Evolutionary conservation across 2,113 vertebrate genomes (phyloP).

Genomic region (Nibea coibor): DNA sequence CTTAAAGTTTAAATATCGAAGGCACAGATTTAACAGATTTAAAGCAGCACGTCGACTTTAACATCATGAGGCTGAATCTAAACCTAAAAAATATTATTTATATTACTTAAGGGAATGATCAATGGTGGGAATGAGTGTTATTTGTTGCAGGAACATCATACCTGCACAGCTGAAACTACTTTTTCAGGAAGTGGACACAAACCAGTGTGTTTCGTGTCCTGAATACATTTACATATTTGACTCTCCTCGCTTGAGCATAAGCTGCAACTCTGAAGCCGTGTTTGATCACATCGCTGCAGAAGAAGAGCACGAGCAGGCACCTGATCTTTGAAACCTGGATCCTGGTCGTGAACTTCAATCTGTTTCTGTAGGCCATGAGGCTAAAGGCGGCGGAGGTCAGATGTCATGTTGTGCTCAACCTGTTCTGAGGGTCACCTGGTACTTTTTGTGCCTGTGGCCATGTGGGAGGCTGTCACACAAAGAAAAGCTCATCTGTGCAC

Average conservation of each 20-base stretch:
- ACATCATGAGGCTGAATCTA: too few species aligned
- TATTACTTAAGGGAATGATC: too few species aligned
- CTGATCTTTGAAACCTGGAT: background rate
- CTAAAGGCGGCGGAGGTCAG: conserved; percentile 68
- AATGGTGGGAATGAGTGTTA: too few species aligned
- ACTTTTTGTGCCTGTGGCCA: conserved; percentile 70
- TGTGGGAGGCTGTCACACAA: conserved; percentile 38
- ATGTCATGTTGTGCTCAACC: conserved; percentile 72
- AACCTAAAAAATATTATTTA: too few species aligned
- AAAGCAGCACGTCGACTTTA: background rate
- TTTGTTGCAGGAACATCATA: background rate
- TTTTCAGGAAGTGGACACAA: background rate
- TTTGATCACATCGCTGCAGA: background rate
- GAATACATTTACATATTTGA: background rate
- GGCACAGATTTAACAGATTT: background rate
- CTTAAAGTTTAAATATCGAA: too few species aligned
- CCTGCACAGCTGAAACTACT: background rate
- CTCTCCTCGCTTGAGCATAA: background rate
- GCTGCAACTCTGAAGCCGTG: background rate
- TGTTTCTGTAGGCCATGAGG: conserved; percentile 57
- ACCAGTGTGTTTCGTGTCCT: background rate
- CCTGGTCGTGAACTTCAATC: conserved; percentile 79
- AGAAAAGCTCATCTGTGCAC: conserved; percentile 51
- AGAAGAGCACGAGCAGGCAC: background rate
- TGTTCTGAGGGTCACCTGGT: conserved; percentile 78